These are phyloP conservation scores for Pantherophis guttatus DNA, from an alignment of 2,113 vertebrate genomes.

Conservation along the genomic window DNA sequence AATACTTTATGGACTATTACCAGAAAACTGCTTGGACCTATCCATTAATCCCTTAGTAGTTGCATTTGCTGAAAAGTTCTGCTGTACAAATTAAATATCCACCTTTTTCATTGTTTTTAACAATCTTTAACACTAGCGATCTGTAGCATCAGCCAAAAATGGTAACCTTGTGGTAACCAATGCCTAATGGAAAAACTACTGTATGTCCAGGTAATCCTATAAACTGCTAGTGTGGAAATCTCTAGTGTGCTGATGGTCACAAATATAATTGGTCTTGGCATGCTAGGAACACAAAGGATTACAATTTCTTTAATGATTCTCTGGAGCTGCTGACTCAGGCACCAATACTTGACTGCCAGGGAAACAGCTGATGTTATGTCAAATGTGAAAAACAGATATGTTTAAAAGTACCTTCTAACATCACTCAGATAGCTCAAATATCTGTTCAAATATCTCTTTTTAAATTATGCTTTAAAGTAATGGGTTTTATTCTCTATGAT, in stretches of 20 bases:
- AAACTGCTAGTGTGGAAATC: background rate
- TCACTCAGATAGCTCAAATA: conserved; percentile 1
- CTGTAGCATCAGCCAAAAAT: background rate
- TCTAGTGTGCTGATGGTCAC: background rate
- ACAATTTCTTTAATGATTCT: background rate
- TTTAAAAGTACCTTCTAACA: conserved; percentile 33
- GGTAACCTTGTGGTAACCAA: background rate
- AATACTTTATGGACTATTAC: background rate
- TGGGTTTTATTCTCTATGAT: conserved; percentile 9
- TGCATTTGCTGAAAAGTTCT: background rate
- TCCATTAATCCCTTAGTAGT: background rate
- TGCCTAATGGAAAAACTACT: background rate
- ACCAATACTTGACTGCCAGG: background rate
- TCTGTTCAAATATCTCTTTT: conserved; percentile 30
- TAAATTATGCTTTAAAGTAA: conserved; percentile 41
- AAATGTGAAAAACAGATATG: conserved; percentile 25
- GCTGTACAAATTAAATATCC: background rate
- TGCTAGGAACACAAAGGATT: background rate
- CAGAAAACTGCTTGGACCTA: background rate
- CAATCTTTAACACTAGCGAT: background rate
- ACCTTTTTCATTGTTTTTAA: background rate
- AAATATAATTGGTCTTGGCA: background rate
- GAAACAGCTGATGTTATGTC: conserved; percentile 33
- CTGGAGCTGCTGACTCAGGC: background rate
- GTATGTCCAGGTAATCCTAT: background rate